phyloP scores from a whole-genome alignment of 1,140 invertebrate species.

The Physella acuta region DNA sequence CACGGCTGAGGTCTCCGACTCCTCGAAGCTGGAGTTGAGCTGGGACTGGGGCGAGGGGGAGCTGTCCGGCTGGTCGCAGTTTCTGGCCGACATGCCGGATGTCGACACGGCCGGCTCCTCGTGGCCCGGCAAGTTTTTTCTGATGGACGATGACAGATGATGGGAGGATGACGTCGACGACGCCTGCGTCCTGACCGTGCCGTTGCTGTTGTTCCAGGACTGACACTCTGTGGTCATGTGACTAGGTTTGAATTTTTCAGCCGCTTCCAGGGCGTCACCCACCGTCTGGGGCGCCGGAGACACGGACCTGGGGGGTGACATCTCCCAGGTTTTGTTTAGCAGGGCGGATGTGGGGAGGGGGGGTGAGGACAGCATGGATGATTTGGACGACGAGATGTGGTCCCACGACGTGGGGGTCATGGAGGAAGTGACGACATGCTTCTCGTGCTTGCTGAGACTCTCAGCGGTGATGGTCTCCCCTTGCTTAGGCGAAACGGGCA shows the following conservation, averaged over 20 bases:
- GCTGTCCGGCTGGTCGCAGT: constrained; percentile 20
- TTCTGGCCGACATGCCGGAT: background rate
- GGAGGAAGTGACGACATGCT: background rate
- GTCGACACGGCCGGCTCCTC: background rate
- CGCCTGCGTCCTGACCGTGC: background rate
- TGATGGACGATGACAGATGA: background rate
- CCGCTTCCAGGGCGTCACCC: background rate
- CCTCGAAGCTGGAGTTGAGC: constrained; percentile 21
- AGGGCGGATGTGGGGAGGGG: background rate
- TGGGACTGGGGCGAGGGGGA: constrained; percentile 20
- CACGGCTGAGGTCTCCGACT: background rate
- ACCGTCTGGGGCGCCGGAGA: background rate
- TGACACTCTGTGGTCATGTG: background rate
- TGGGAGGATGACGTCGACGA: background rate
- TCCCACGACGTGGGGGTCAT: constrained; percentile 3
- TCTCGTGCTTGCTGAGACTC: constrained; percentile 14
- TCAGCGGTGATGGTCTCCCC: constrained; percentile 26
- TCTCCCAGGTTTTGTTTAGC: background rate
- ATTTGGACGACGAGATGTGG: background rate
- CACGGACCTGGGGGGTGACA: background rate
- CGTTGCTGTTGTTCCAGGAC: background rate
- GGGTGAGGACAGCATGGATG: background rate
- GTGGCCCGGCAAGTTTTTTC: background rate
- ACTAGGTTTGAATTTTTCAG: background rate
- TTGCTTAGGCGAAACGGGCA: constrained; percentile 29